A percentile compares a stretch with the other conserved stretches of the same genome.
These are phyloP conservation scores for Ovis canadensis DNA, from an alignment of 2,113 vertebrate genomes.

Conservation along the genomic window DNA sequence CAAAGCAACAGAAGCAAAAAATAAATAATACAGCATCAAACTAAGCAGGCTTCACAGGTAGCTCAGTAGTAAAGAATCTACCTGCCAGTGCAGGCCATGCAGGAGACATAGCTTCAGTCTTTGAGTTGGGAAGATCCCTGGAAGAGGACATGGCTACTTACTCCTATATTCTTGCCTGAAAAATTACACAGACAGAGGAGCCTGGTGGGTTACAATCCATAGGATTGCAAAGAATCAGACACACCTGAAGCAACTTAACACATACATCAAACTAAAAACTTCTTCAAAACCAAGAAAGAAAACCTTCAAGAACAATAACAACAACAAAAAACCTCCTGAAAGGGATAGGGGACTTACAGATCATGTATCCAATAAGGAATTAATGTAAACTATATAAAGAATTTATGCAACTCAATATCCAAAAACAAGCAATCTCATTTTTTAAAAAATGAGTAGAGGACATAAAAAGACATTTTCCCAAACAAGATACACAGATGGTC, in stretches of 20 bases:
- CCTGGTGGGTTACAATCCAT: background rate
- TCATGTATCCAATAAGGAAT: background rate
- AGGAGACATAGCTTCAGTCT: background rate
- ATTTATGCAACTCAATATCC: background rate
- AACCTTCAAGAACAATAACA: background rate
- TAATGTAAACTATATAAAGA: background rate
- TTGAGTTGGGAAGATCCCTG: background rate
- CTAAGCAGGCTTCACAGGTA: background rate
- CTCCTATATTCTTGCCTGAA: background rate
- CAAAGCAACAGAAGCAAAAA: background rate
- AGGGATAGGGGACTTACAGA: background rate
- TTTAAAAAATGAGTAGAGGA: background rate
- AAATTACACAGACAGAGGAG: background rate
- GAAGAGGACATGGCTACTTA: background rate
- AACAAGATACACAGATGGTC: background rate
- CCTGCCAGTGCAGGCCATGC: background rate
- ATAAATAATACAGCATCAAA: background rate
- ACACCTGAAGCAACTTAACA: background rate
- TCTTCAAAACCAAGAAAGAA: background rate
- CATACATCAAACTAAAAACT: background rate
- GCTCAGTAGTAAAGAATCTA: background rate
- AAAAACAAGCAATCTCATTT: background rate
- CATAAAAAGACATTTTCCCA: background rate
- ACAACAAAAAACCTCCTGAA: background rate
- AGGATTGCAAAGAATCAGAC: background rate